phyloP scores from a whole-genome alignment of 2,797 vertebrate genomes.

The Falco columbarius region DNA sequence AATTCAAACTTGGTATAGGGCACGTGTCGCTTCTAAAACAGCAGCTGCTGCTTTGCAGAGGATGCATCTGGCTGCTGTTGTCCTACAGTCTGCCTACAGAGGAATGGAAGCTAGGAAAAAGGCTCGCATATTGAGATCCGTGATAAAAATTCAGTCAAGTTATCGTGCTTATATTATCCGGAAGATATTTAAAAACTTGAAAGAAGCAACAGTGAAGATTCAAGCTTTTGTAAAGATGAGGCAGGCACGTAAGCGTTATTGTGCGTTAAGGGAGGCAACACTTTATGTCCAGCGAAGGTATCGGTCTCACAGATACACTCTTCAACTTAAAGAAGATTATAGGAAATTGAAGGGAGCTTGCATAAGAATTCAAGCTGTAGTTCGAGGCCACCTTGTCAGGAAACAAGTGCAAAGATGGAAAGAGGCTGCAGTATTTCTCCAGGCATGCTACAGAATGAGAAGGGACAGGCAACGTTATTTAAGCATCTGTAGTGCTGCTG shows the following conservation, averaged over 20 bases:
- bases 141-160: constrained; percentile 75
- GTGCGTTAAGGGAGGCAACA: background rate
- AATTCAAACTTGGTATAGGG: constrained; percentile 70
- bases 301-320: background rate
- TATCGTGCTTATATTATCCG: constrained; percentile 56
- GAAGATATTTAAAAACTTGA: constrained; percentile 67
- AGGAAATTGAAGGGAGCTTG: constrained; percentile 49
- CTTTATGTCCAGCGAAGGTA: constrained; percentile 60
- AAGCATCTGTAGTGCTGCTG: background rate
- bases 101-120: constrained; percentile 56
- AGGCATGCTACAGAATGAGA: constrained; percentile 75
- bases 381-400: constrained; percentile 70
- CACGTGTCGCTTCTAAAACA: background rate
- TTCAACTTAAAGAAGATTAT: constrained; percentile 38
- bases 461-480: constrained; percentile 51
- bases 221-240: constrained; percentile 75
- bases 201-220: constrained; percentile 61
- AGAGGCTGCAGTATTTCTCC: constrained; percentile 59
- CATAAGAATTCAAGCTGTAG: constrained; percentile 71
- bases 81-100: constrained; percentile 76
- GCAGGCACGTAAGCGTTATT: constrained; percentile 23
- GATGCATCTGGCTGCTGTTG: constrained; percentile 38
- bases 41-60: constrained; percentile 56
- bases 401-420: constrained; percentile 51
- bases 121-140: background rate